Base-by-base conservation (phyloP, 2,797 vertebrate species). In the Salarias fasciatus region DNA sequence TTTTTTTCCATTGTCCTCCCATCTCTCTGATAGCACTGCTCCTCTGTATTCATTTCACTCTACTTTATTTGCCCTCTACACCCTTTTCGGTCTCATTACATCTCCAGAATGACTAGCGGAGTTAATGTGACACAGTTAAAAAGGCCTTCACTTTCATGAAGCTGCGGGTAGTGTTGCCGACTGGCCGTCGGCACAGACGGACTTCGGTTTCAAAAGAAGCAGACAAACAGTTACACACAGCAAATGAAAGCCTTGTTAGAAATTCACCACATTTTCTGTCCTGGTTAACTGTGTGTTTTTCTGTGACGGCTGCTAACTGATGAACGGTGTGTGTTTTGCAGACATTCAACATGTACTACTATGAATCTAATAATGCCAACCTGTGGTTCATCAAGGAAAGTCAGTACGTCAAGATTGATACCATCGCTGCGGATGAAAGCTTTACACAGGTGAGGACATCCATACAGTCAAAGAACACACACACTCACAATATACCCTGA, bases 291-390 rank as follows among this genome's bases (percentile, higher is more conserved):
- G 13, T 11, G 44, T 10, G 11, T 53, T 31, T 10, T 43, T 56
- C 29, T 68, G 12, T 46, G 63, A 46, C 37, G 33, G 66, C 30
- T 58, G 47, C 36, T 53, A 45, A 30, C 2, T 52, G 31, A 68
- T 12, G 37, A 5, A 11, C 4, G 0, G 3, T 66, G 33, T 78
- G 84, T 83, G 53, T 70, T 58, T 86, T 81, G 31, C 82, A 91
- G 91, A 95, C 94, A 5, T 95, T 95, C 81, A 95, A 95, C 86
- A 94, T 95, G 93, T 94, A 92, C 87, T 94, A 94, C 82, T 93
- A 92, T 1, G 94, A 95, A 75, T 94, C 94, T 50, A 93, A 94
- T 86, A 93, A 92, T 50, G 86, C 87, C 75, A 94, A 94, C 82
- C 63, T 94, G 77, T 93, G 92, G 92, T 94, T 93, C 60, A 93